Conservation (phyloP, 2,113 vertebrate species). For the Syrrhaptes paradoxus region DNA sequence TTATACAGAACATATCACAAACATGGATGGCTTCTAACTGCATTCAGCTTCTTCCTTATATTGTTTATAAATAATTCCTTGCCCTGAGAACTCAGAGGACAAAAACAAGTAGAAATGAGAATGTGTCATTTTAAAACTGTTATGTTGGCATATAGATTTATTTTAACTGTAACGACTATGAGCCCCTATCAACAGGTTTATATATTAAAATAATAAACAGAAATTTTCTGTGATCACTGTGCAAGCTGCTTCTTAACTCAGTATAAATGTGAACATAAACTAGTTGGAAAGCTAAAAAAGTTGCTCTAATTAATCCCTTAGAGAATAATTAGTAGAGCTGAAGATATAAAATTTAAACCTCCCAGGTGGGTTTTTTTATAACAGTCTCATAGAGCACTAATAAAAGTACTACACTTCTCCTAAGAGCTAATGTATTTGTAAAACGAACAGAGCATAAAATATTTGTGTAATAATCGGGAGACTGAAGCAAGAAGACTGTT, state of each 20-base stretch:
- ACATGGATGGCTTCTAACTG: neutral
- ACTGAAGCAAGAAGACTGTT: neutral
- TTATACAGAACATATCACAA: neutral
- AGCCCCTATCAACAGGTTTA: neutral
- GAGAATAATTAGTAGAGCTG: constrained; percentile 71
- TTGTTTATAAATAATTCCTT: neutral
- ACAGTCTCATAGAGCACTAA: constrained; percentile 26
- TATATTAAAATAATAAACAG: constrained; percentile 47
- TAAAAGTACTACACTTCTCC: constrained; percentile 49
- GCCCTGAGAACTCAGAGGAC: neutral
- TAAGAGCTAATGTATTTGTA: constrained; percentile 57
- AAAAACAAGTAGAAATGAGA: neutral
- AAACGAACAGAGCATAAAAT: constrained; percentile 47
- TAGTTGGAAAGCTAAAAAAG: constrained; percentile 61
- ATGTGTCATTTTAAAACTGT: neutral
- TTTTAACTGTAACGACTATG: neutral
- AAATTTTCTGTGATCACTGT: constrained; percentile 7
- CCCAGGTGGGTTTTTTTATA: constrained; percentile 48
- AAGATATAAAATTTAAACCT: constrained; percentile 64
- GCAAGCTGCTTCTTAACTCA: constrained; percentile 31
- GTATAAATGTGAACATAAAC: constrained; percentile 23
- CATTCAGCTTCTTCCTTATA: neutral
- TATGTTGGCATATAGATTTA: neutral
- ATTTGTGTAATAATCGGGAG: constrained; percentile 55
- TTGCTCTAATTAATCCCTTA: constrained; percentile 74